phyloP scores from a whole-genome alignment of 2,888 invertebrate genomes.

The Habroteleia sp. region DNA sequence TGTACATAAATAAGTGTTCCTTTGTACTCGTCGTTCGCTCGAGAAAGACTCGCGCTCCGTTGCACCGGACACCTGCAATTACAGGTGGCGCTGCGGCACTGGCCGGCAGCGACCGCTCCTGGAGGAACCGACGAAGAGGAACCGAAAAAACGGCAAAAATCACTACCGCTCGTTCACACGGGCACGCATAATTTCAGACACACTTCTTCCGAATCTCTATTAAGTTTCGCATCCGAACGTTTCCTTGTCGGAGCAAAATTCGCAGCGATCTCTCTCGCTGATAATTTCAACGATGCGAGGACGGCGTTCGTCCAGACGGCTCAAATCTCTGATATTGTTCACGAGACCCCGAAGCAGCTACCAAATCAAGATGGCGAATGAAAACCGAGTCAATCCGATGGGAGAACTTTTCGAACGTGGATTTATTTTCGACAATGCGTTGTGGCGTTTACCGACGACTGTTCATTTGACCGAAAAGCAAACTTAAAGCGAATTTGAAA shows the following conservation, averaged over 20 bases:
- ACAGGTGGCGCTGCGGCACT: no score
- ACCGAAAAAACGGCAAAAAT: slow-evolving; percentile 75
- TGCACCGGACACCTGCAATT: no score
- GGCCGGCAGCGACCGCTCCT: no score
- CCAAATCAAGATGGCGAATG: no score
- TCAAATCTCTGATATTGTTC: no score
- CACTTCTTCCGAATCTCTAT: slow-evolving; percentile 66
- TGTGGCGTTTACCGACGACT: slow-evolving; percentile 69
- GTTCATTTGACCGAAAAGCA: slow-evolving; percentile 62
- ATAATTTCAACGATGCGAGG: no score
- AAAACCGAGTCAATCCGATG: slow-evolving; percentile 5
- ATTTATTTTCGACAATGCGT: slow-evolving; percentile 70
- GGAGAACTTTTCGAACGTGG: slow-evolving; percentile 72
- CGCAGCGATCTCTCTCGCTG: neutral
- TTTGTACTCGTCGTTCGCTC: slow-evolving; percentile 8
- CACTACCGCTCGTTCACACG: slow-evolving; percentile 70
- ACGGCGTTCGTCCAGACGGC: no score
- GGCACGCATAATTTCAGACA: slow-evolving; percentile 67
- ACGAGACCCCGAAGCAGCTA: no score
- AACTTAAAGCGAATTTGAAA: no score
- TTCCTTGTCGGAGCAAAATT: slow-evolving; percentile 35
- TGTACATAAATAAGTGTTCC: slow-evolving; percentile 28
- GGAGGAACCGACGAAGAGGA: no score
- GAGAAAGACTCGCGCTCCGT: no score
- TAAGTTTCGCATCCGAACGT: slow-evolving; percentile 71